Evolutionary conservation across 1,140 invertebrate genomes (phyloP).

Genomic region (Heliconius hewitsoni): DNA sequence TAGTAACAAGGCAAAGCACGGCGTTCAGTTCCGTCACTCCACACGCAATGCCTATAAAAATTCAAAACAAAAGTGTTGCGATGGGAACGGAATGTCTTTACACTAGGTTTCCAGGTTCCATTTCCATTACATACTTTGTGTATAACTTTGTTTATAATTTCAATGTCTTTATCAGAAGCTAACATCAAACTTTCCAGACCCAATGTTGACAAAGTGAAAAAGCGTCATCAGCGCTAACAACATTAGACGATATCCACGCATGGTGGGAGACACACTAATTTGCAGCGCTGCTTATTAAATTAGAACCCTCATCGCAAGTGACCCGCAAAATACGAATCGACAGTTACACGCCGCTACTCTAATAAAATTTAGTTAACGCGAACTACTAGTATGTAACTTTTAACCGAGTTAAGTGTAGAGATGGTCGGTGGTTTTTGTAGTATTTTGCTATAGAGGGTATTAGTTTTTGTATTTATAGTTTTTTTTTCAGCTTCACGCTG

Average conservation of each 20-base stretch:
- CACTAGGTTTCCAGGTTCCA: no score
- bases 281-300: slow-evolving; percentile 46
- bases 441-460: neutral
- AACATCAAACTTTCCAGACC: neutral
- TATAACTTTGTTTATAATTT: no score
- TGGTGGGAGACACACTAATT: slow-evolving; percentile 41
- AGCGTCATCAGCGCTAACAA: slow-evolving; percentile 27
- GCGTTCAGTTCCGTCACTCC: no score
- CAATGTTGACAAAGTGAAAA: slow-evolving; percentile 24
- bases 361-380: slow-evolving; percentile 32
- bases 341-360: slow-evolving; percentile 25
- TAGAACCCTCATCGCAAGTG: slow-evolving; percentile 45
- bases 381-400: slow-evolving; percentile 30
- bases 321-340: slow-evolving; percentile 43
- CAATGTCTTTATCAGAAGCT: neutral
- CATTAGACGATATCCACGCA: slow-evolving; percentile 30
- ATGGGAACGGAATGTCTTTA: no score
- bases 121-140: no score
- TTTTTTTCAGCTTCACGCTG: neutral
- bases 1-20: no score
- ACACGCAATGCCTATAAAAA: no score
- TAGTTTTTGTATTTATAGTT: neutral
- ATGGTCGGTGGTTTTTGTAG: neutral
- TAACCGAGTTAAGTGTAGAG: slow-evolving; percentile 25
- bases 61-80: no score